Conservation (phyloP, 2,888 invertebrate species). For the Eupithecia centaureata region DNA sequence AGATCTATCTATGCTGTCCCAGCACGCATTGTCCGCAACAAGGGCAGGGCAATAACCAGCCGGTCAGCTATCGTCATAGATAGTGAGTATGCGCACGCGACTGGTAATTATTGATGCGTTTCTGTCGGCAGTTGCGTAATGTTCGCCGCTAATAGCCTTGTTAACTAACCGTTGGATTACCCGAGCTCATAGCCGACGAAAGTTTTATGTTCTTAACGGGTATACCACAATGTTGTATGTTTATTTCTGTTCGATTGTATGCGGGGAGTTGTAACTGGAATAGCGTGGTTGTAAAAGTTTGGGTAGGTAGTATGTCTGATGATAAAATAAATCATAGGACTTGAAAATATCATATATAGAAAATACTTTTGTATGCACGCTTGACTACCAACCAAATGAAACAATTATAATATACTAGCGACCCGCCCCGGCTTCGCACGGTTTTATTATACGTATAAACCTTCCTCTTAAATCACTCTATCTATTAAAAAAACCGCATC, state of each 20-base stretch:
- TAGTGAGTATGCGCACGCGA: constrained; percentile 47
- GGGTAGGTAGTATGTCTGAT: neutral
- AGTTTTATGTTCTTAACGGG: constrained; percentile 11
- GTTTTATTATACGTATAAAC: too few relatives aligned
- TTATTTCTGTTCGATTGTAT: neutral
- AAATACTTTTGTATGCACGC: too few relatives aligned
- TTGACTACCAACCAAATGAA: too few relatives aligned
- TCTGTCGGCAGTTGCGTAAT: constrained; percentile 31
- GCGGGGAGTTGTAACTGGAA: neutral
- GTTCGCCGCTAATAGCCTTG: constrained; percentile 36
- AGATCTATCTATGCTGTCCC: neutral
- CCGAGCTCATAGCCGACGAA: constrained; percentile 19
- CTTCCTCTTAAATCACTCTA: too few relatives aligned
- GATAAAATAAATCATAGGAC: neutral
- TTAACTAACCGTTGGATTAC: constrained; percentile 25
- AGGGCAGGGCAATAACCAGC: constrained; percentile 32
- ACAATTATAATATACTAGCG: too few relatives aligned
- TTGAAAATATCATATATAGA: neutral
- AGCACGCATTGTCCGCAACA: constrained; percentile 2
- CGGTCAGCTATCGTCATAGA: constrained; percentile 29
- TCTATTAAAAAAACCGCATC: too few relatives aligned
- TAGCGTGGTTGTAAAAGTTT: neutral
- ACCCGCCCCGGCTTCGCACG: too few relatives aligned
- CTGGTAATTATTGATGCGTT: constrained; percentile 51
- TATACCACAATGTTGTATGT: neutral